Evolutionary conservation across 2,113 vertebrate genomes (phyloP), one percentile per base, ranked within the genome.

Genomic region (Calidris pugnax): DNA sequence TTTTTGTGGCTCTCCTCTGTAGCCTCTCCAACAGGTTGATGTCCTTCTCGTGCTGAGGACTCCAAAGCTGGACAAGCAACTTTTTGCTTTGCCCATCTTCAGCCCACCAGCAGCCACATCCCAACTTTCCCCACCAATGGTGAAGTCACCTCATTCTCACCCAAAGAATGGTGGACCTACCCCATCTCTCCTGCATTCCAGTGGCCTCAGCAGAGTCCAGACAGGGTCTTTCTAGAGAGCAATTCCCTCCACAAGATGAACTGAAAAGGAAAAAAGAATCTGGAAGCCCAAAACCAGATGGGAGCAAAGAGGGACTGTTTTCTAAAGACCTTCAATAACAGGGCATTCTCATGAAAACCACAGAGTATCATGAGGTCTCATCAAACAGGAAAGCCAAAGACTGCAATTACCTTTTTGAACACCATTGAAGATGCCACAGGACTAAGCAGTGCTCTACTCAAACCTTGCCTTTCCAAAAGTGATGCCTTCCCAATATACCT

Each of bases 111-210:
- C 56, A 90, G 68, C 64, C 33, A 60, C 37, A 37, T 45, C 26
- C 7, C 80, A 48, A 55, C 45, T 74, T 75, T 76, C 43, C 39
- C 75, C 26, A 35, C 1, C 33, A 63, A 32, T 12, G 24, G 1
- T 80, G 47, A 69, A 56, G 6, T 13, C 26, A 50, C n/a, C 21
- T 69, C 74, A 8, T 59, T 88, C 13, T 85, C 30, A 59, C 21
- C 5, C 16, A 74, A 15, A 55, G n/a, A 91, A 43, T 0, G 0
- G 8, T 3, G 27, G 41, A 83, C n/a, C 21, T 50, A 47, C 7
- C 18, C 19, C 17, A 14, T 10, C 60, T 21, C 1, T 32, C n/a
- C 59, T 50, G 59, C 1, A 2, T 67, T 94, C 27, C 82, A 28
- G 26, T 23, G 64, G 43, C 51, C 68, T 69, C 72, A 68, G 64